These are phyloP conservation scores for Crocallis elinguaria DNA, from an alignment of 2,888 invertebrate species.

Conservation along the genomic window DNA sequence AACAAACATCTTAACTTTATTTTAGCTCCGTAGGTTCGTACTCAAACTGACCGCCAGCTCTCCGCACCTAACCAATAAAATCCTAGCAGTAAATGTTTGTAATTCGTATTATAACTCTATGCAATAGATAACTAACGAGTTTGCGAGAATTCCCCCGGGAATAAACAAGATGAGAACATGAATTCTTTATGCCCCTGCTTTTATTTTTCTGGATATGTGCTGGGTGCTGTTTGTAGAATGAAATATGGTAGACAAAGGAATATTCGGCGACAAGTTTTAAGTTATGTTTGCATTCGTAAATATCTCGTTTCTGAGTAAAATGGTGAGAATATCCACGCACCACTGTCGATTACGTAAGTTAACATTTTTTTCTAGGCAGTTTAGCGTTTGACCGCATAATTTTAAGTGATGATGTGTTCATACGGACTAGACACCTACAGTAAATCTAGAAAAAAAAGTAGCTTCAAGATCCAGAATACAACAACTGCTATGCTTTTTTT, in stretches of 20 bases:
- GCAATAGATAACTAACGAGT: slow-evolving; percentile 40
- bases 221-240: slow-evolving; percentile 11
- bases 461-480: too few species aligned
- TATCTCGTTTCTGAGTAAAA: neutral
- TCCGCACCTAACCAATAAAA: slow-evolving; percentile 28
- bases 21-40: neutral
- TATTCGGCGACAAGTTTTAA: slow-evolving; percentile 5
- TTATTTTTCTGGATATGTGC: slow-evolving; percentile 21
- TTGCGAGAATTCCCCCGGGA: slow-evolving; percentile 28
- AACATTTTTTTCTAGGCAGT: too few species aligned
- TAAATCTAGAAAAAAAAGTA: too few species aligned
- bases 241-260: slow-evolving; percentile 18
- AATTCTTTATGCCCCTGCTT: slow-evolving; percentile 34
- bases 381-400: too few species aligned
- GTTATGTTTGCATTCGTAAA: neutral
- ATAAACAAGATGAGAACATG: slow-evolving; percentile 35
- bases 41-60: slow-evolving; percentile 1
- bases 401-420: too few species aligned
- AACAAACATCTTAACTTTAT: too few species aligned
- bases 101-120: slow-evolving; percentile 36
- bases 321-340: too few species aligned
- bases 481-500: too few species aligned
- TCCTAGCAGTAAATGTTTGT: slow-evolving; percentile 39
- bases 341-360: neutral
- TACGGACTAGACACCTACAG: too few species aligned